A percentile compares a stretch with the other conserved stretches of the same genome.
Evolutionary conservation across 2,797 vertebrate genomes (phyloP).

Genomic region (Borostomias antarcticus): DNA sequence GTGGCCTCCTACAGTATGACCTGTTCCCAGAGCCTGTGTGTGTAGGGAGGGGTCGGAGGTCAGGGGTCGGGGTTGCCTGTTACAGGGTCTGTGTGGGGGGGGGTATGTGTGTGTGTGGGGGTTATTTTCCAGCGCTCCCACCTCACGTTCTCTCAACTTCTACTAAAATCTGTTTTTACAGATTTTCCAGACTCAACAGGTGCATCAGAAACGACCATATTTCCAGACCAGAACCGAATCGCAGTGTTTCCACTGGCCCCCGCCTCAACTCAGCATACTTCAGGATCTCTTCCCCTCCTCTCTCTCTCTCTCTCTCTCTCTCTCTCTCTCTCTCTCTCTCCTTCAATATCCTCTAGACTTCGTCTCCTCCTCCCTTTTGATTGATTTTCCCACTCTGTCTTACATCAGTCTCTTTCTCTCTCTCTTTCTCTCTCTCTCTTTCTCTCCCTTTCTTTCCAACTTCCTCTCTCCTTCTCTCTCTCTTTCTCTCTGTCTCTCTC

Average conservation of each 20-base stretch:
- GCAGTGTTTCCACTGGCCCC: constrained; percentile 55
- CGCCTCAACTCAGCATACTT: constrained; percentile 30
- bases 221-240: constrained; percentile 47
- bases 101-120: constrained; percentile 1
- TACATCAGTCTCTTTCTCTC: constrained; percentile 23
- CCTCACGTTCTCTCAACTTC: constrained; percentile 41
- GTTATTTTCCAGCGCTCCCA: constrained; percentile 40
- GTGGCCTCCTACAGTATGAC: not conserved
- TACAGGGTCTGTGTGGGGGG: not conserved
- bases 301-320: constrained; percentile 26
- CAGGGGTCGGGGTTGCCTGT: not conserved
- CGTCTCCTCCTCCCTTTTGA: constrained; percentile 12
- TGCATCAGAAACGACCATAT: constrained; percentile 51
- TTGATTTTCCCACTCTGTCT: constrained; percentile 7
- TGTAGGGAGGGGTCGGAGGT: constrained; percentile 4
- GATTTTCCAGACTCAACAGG: constrained; percentile 63
- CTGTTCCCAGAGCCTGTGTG: not conserved
- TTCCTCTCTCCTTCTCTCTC: too few species aligned
- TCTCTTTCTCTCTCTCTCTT: constrained; percentile 18
- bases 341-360: constrained; percentile 41
- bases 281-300: constrained; percentile 35
- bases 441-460: constrained; percentile 21
- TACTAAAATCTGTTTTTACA: constrained; percentile 34
- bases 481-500: too few species aligned
- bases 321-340: constrained; percentile 22